Evolutionary conservation across 2,113 vertebrate species (phyloP).

Genomic region (Grus americana): DNA sequence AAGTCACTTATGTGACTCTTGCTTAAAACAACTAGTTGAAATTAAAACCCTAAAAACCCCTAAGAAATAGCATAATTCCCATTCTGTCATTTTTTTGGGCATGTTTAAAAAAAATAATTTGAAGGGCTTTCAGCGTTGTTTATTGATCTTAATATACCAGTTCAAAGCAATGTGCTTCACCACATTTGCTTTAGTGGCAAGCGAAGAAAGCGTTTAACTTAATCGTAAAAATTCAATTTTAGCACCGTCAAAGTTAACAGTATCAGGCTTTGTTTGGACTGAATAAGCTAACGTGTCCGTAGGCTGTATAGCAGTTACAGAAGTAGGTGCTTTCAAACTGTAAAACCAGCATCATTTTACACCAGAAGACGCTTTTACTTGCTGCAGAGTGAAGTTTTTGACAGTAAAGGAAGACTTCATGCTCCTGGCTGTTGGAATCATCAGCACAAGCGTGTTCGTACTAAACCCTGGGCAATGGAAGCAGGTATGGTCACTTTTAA

Average conservation of each 20-base stretch:
- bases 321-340: not conserved
- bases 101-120: not conserved
- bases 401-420: slow-evolving; percentile 91
- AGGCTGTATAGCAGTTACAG: not conserved
- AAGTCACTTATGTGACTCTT: not conserved
- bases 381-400: slow-evolving; percentile 84
- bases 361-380: slow-evolving; percentile 5
- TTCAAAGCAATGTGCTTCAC: not conserved
- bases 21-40: not conserved
- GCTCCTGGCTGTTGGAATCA: slow-evolving; percentile 88
- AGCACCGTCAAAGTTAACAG: not conserved
- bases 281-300: accelerated
- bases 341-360: not conserved
- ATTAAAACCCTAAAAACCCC: not conserved
- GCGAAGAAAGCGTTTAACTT: not conserved
- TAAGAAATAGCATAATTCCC: not conserved
- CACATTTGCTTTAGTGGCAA: not conserved
- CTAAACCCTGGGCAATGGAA: slow-evolving; percentile 75
- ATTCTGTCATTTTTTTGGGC: not conserved
- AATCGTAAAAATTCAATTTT: not conserved
- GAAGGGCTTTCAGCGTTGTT: not conserved
- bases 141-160: not conserved
- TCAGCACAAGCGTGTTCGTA: slow-evolving; percentile 87
- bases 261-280: not conserved
- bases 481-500: slow-evolving; percentile 74